Percentiles rank a stretch among this genome's conserved stretches.
phyloP scores from a whole-genome alignment of 2,888 invertebrate species.

The Mythimna albipuncta region DNA sequence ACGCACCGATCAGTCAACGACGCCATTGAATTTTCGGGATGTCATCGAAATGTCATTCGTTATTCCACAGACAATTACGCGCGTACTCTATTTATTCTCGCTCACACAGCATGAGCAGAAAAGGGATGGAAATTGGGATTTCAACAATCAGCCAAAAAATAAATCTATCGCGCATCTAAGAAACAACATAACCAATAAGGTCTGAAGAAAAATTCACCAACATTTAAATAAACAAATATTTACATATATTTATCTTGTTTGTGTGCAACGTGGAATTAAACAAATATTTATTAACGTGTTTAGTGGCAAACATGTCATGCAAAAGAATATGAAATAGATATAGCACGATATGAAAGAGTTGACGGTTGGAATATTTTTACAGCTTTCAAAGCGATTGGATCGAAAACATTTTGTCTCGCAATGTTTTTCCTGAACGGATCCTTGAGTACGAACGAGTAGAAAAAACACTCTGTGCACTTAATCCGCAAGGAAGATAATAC shows the following conservation, averaged over 20 bases:
- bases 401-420: slow-evolving; percentile 17
- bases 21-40: too few relatives aligned
- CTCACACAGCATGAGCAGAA: too few relatives aligned
- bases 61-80: too few relatives aligned
- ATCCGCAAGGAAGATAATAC: slow-evolving; percentile 47
- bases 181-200: too few relatives aligned
- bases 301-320: background rate
- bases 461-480: slow-evolving; percentile 19
- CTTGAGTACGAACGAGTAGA: slow-evolving; percentile 2
- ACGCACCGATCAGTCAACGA: too few relatives aligned
- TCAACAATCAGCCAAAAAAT: too few relatives aligned
- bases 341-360: background rate
- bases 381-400: slow-evolving; percentile 9
- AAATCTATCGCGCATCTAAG: too few relatives aligned
- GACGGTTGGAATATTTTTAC: background rate
- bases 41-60: too few relatives aligned
- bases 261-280: background rate
- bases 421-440: slow-evolving; percentile 8
- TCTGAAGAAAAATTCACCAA: background rate
- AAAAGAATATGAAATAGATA: slow-evolving; percentile 3
- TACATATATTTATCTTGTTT: too few relatives aligned
- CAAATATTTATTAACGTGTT: background rate
- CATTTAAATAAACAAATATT: background rate
- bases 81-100: too few relatives aligned
- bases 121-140: too few relatives aligned